Percentiles rank a stretch among this genome's conserved stretches.
Evolutionary conservation across 2,797 vertebrate genomes (phyloP).

Genomic region (Premnoplex brunnescens): DNA sequence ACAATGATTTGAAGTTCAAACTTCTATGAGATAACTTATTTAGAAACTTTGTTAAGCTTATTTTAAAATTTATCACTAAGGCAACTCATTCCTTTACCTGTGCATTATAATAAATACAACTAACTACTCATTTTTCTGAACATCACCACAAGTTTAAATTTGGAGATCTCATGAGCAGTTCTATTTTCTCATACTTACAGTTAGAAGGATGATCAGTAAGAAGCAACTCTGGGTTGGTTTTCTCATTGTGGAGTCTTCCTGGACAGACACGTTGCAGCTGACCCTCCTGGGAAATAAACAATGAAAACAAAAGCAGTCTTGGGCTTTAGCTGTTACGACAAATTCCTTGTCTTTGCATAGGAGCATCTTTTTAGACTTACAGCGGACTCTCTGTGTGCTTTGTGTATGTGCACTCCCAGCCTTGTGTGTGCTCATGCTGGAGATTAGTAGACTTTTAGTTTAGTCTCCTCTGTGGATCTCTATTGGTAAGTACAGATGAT

Average conservation of each 20-base stretch:
- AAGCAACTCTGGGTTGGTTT: constrained; percentile 33
- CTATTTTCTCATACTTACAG: constrained; percentile 54
- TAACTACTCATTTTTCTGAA: not conserved
- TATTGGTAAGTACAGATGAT: not conserved
- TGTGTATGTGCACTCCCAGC: not conserved
- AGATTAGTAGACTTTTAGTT: not conserved
- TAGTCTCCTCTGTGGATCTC: not conserved
- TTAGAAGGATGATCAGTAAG: constrained; percentile 62
- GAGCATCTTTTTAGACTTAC: not conserved
- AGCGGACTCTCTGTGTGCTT: not conserved
- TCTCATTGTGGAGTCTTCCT: constrained; percentile 56
- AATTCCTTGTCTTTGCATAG: not conserved
- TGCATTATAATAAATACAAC: not conserved
- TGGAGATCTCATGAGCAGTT: not conserved
- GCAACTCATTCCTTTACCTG: not conserved
- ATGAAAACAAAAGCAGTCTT: not conserved
- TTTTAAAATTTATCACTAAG: not conserved
- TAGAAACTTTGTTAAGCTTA: not conserved
- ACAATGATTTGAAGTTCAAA: not conserved
- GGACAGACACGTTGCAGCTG: not conserved
- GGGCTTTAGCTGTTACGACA: not conserved
- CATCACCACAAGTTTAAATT: not conserved
- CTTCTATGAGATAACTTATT: not conserved
- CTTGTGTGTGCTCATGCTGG: not conserved
- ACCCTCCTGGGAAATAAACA: constrained; percentile 36